Percentiles rank a stretch among this genome's conserved stretches.
These are phyloP conservation scores for Trachelus stipa DNA, from an alignment of 2,888 invertebrate species.

Conservation along the genomic window DNA sequence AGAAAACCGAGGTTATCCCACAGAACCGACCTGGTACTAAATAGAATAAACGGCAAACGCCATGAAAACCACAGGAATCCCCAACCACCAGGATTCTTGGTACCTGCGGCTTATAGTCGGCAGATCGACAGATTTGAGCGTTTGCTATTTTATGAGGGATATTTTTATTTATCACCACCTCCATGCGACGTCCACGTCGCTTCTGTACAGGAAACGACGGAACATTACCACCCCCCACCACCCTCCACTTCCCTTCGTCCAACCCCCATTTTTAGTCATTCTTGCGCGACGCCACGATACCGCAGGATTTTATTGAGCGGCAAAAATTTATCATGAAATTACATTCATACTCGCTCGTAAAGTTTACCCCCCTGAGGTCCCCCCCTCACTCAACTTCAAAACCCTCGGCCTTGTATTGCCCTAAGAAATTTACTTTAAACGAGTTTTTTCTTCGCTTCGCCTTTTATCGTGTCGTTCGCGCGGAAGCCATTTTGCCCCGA, in stretches of 20 bases:
- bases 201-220: background rate
- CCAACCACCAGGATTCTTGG: background rate
- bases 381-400: background rate
- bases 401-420: background rate
- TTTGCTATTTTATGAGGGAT: background rate
- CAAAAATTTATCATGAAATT: slow-evolving; percentile 49
- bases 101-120: background rate
- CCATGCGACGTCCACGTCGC: background rate
- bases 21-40: no score
- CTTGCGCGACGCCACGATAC: background rate
- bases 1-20: background rate
- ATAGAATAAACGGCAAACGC: background rate
- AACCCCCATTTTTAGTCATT: background rate
- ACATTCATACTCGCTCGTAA: slow-evolving; percentile 48
- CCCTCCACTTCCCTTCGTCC: background rate
- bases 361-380: slow-evolving; percentile 33
- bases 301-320: slow-evolving; percentile 8
- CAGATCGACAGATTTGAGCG: background rate
- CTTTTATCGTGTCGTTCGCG: background rate
- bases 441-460: background rate
- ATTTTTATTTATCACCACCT: background rate
- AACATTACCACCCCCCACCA: background rate
- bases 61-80: background rate
- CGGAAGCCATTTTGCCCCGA: background rate
- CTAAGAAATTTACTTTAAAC: background rate